Evolutionary conservation across 2,113 vertebrate genomes (phyloP).

Genomic region (Ammodytes marinus): DNA sequence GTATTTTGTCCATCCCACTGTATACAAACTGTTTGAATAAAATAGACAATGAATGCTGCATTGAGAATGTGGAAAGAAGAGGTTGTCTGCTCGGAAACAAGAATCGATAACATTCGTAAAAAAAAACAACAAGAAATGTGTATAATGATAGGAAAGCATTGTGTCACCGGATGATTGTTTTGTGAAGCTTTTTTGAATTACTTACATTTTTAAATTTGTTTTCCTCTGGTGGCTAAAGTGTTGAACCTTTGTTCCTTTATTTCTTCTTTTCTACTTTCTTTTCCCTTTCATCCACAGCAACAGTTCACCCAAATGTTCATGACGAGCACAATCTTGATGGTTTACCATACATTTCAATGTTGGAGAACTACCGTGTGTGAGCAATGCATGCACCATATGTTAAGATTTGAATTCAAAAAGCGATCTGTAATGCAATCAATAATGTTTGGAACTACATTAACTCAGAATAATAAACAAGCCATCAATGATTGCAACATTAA

Average conservation of each 20-base stretch:
- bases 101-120: slow-evolving; percentile 1
- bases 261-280: background rate
- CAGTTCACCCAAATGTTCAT: slow-evolving; percentile 27
- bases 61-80: background rate
- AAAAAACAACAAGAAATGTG: background rate
- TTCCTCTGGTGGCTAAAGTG: background rate
- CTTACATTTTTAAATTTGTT: slow-evolving; percentile 1
- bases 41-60: slow-evolving; percentile 1
- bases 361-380: background rate
- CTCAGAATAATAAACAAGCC: slow-evolving; percentile 64
- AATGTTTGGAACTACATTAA: slow-evolving; percentile 52
- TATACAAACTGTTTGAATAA: background rate
- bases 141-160: background rate
- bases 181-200: background rate
- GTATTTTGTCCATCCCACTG: background rate
- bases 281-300: slow-evolving; percentile 6
- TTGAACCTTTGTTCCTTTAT: background rate
- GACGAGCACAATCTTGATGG: background rate
- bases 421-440: slow-evolving; percentile 62
- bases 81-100: background rate
- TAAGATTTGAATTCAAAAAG: slow-evolving; percentile 36
- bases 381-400: background rate
- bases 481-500: slow-evolving; percentile 22
- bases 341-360: slow-evolving; percentile 7
- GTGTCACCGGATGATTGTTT: background rate